These are phyloP conservation scores for Gandaritis pyraliata DNA, from an alignment of 2,888 invertebrate genomes.

Conservation along the genomic window DNA sequence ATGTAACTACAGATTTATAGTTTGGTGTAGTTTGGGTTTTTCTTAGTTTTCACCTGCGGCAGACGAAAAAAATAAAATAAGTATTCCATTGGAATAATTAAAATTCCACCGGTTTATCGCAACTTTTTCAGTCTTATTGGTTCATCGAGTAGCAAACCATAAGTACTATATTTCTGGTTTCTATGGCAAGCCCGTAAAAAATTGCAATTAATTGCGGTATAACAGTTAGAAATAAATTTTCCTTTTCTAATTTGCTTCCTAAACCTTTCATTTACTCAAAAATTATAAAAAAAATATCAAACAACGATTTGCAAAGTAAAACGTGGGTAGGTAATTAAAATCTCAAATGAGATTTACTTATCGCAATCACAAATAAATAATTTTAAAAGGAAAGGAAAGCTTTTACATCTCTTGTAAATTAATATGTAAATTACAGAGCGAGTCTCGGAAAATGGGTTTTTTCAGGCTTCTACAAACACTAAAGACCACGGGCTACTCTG, in stretches of 20 bases:
- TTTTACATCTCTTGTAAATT: constrained; percentile 44
- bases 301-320: constrained; percentile 40
- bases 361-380: constrained; percentile 47
- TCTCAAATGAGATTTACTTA: constrained; percentile 49
- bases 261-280: constrained; percentile 9
- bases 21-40: too few relatives aligned
- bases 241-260: neutral
- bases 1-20: too few relatives aligned
- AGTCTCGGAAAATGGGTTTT: constrained; percentile 36
- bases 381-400: constrained; percentile 45
- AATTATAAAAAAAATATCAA: constrained; percentile 38
- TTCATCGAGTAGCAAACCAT: too few relatives aligned
- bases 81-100: too few relatives aligned
- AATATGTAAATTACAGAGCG: constrained; percentile 44
- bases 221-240: neutral
- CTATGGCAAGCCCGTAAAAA: neutral
- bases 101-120: too few relatives aligned
- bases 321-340: constrained; percentile 44
- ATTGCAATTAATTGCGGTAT: neutral
- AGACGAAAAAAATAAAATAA: too few relatives aligned
- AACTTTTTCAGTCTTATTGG: too few relatives aligned
- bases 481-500: constrained; percentile 20
- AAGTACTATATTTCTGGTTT: too few relatives aligned
- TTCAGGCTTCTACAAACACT: constrained; percentile 29
- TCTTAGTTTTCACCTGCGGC: too few relatives aligned